Conservation (phyloP, 1,140 invertebrate species). For the Eubasilissa regina region DNA sequence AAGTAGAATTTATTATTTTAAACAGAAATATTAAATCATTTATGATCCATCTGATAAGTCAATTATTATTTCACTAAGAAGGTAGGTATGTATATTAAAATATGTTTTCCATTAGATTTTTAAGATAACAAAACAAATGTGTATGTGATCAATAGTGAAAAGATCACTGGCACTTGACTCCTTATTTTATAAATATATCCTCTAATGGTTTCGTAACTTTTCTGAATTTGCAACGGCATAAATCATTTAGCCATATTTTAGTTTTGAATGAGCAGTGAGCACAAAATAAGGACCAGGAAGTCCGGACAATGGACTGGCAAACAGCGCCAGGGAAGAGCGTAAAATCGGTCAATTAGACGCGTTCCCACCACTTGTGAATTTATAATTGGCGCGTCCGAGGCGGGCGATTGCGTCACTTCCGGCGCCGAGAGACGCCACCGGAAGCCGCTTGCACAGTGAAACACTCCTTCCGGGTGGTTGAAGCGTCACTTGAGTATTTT, state of each 20-base stretch:
- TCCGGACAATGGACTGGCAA: slow-evolving; percentile 15
- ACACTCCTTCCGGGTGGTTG: background rate
- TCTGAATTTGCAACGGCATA: too few species aligned
- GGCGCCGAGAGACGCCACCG: slow-evolving; percentile 21
- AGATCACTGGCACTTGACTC: too few species aligned
- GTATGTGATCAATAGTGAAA: too few species aligned
- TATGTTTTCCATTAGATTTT: too few species aligned
- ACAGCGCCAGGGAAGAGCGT: slow-evolving; percentile 21
- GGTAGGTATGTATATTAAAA: too few species aligned
- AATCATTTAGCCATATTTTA: background rate
- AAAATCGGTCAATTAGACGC: slow-evolving; percentile 42
- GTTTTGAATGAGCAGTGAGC: background rate
- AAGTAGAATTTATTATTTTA: too few species aligned
- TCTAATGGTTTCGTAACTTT: too few species aligned
- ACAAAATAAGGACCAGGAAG: background rate
- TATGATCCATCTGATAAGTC: too few species aligned
- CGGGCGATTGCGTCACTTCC: slow-evolving; percentile 41
- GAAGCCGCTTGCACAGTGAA: slow-evolving; percentile 16
- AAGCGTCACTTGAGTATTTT: background rate
- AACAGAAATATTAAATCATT: too few species aligned
- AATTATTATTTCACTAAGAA: too few species aligned
- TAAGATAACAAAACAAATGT: too few species aligned
- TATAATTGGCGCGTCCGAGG: slow-evolving; percentile 39
- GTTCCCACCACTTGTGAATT: slow-evolving; percentile 42
- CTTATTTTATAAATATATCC: too few species aligned